Conservation (phyloP, 2,797 vertebrate species). For the Meriones psammophilus region DNA sequence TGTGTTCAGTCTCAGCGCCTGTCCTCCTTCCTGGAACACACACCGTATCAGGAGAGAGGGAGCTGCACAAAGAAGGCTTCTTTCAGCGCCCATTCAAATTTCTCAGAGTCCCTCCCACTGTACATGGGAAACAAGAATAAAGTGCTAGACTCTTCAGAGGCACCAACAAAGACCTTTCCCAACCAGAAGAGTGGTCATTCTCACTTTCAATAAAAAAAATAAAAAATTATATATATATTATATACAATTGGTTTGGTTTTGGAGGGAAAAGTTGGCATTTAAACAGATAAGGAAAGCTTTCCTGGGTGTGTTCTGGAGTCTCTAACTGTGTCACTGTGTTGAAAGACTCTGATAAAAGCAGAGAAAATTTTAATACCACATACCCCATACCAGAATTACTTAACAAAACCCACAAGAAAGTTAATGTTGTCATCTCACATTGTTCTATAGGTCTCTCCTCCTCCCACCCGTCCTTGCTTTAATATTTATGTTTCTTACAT, state of each 20-base stretch:
- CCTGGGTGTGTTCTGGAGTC: not conserved
- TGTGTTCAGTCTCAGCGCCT: slow-evolving; percentile 86
- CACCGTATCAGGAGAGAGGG: slow-evolving; percentile 83
- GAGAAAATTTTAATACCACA: not conserved
- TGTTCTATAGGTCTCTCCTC: not conserved
- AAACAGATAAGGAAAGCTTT: not conserved
- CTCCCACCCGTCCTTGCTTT: not conserved
- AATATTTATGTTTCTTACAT: not conserved
- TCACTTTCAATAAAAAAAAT: not conserved
- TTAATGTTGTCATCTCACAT: not conserved
- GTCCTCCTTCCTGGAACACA: slow-evolving; percentile 85
- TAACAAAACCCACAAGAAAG: not conserved
- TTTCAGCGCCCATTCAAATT: slow-evolving; percentile 65
- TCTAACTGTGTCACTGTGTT: not conserved
- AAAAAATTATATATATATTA: too few relatives aligned
- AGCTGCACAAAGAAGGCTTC: slow-evolving; percentile 84
- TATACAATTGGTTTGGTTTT: too few relatives aligned
- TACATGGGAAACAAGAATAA: slow-evolving; percentile 79
- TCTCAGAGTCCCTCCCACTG: slow-evolving; percentile 76
- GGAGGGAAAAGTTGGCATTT: slow-evolving; percentile 11
- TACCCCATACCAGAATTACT: not conserved
- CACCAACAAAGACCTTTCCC: slow-evolving; percentile 71
- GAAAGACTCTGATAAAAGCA: slow-evolving; percentile 25
- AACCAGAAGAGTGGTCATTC: slow-evolving; percentile 21
- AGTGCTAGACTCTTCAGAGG: slow-evolving; percentile 70